These are phyloP conservation scores for Halcyon malimbica DNA, from an alignment of 2,113 vertebrate species.

Conservation along the genomic window DNA sequence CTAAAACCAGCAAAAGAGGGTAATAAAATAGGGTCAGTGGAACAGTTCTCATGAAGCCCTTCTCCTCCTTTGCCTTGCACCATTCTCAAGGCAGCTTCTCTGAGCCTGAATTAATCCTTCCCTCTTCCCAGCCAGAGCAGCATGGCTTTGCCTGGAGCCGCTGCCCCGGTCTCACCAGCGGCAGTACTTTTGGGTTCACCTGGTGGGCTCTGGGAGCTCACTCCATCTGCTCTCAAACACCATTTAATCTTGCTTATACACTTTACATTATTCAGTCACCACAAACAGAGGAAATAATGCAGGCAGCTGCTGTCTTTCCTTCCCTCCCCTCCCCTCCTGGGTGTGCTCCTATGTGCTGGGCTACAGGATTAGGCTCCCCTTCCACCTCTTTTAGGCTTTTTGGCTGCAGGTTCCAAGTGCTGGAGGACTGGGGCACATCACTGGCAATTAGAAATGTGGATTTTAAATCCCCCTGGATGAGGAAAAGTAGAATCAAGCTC, in stretches of 20 bases:
- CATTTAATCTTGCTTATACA: neutral
- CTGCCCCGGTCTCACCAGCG: accelerated
- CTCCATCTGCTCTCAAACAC: neutral
- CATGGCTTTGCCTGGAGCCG: neutral
- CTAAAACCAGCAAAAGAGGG: neutral
- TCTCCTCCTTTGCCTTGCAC: neutral
- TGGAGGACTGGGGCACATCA: neutral
- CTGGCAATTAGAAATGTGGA: accelerated
- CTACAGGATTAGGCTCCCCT: neutral
- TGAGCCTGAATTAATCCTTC: neutral
- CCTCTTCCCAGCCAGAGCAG: neutral
- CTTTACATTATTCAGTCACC: neutral
- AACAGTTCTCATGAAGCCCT: neutral
- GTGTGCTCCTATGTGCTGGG: accelerated
- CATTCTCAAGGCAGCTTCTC: accelerated
- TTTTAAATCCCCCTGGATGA: neutral
- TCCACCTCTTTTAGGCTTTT: neutral
- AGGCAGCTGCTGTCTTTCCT: neutral
- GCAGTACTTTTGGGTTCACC: neutral
- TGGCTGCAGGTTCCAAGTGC: neutral
- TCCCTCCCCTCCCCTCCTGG: neutral
- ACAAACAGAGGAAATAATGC: neutral
- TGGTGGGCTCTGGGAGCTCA: accelerated
- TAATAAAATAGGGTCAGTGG: neutral
- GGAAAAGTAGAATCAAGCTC: neutral